These are phyloP conservation scores for Muntiacus reevesi DNA, from an alignment of 2,113 vertebrate species.

Conservation along the genomic window DNA sequence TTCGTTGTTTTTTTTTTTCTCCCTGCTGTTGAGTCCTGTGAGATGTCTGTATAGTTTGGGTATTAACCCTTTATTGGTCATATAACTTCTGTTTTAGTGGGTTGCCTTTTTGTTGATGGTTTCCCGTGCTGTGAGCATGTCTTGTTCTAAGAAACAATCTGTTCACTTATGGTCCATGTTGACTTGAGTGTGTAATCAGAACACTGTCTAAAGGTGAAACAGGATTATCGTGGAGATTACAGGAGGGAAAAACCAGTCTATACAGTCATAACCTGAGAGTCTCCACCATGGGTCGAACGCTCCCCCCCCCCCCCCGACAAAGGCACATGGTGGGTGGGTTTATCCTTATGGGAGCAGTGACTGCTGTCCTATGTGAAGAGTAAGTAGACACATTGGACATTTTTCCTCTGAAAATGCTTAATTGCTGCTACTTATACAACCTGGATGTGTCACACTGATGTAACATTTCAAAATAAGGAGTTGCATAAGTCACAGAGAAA, in stretches of 20 bases:
- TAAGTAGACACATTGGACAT: not conserved
- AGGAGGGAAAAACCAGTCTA: not conserved
- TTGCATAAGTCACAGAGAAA: not conserved
- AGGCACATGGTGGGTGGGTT: not conserved
- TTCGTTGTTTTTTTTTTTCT: not conserved
- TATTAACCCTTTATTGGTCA: not conserved
- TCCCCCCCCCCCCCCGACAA: not conserved
- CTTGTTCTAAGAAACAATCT: not conserved
- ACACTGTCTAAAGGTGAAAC: not conserved
- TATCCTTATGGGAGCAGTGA: not conserved
- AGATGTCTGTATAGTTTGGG: not conserved
- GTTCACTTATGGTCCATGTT: not conserved
- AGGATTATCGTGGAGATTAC: not conserved
- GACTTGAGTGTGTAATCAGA: not conserved
- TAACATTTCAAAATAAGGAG: not conserved
- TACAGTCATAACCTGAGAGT: not conserved
- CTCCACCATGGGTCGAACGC: fast-evolving
- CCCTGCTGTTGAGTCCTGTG: not conserved
- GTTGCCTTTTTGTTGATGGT: not conserved
- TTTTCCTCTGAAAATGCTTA: not conserved
- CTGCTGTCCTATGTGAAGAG: not conserved
- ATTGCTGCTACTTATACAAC: not conserved
- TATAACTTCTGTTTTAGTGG: not conserved
- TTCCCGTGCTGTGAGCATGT: not conserved
- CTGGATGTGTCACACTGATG: not conserved